A percentile compares a stretch with the other conserved stretches of the same genome.
phyloP scores from a whole-genome alignment of 2,113 vertebrate genomes.

The Struthio camelus region DNA sequence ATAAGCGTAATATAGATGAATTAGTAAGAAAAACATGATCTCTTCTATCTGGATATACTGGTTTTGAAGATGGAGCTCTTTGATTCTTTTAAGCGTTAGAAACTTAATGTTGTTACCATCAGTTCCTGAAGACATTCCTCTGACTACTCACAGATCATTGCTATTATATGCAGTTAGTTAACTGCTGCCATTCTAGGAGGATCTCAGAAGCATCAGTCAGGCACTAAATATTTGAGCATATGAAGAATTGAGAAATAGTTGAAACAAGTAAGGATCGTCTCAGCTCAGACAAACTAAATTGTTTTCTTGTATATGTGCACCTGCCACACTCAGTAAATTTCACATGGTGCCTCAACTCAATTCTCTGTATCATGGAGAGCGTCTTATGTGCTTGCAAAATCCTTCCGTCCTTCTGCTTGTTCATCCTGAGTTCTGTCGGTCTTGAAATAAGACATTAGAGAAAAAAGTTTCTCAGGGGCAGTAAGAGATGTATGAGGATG shows the following conservation, averaged over 20 bases:
- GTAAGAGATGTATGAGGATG: background rate
- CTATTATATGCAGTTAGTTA: background rate
- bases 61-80: background rate
- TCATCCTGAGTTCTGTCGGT: background rate
- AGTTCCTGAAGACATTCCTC: background rate
- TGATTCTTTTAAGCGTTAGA: background rate
- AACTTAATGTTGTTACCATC: background rate
- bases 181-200: background rate
- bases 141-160: background rate
- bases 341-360: background rate
- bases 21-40: background rate
- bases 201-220: background rate
- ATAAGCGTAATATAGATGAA: background rate
- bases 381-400: background rate
- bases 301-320: background rate
- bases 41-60: accelerated
- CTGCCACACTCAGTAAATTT: background rate
- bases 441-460: background rate
- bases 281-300: background rate
- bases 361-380: background rate
- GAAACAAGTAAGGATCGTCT: background rate
- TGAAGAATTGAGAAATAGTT: conserved; percentile 16
- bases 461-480: background rate
- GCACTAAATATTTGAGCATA: background rate
- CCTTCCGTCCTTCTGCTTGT: background rate